A percentile compares a stretch with the other conserved stretches of the same genome.
Evolutionary conservation across 2,797 vertebrate species (phyloP).

Genomic region (Calcarius lapponicus): DNA sequence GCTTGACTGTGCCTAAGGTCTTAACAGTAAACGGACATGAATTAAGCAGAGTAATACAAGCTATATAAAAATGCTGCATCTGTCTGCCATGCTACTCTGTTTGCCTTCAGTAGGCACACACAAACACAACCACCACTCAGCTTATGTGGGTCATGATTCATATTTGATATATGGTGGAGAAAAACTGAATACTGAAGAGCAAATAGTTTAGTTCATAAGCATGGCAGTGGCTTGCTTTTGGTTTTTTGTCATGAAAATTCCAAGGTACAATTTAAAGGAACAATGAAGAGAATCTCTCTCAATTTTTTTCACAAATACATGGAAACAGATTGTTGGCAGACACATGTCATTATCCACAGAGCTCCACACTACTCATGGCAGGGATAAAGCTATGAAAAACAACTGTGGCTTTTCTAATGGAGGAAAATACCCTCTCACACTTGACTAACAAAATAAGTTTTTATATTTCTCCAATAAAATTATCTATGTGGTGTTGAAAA

Average conservation of each 20-base stretch:
- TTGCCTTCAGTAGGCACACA: background rate
- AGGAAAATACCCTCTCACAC: background rate
- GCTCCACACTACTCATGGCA: background rate
- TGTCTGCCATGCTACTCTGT: background rate
- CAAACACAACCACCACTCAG: background rate
- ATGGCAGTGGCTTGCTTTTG: background rate
- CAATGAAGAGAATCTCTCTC: background rate
- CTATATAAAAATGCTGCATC: slow-evolving; percentile 48
- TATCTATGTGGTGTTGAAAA: background rate
- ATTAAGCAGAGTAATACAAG: slow-evolving; percentile 54
- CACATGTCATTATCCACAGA: background rate
- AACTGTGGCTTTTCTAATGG: background rate
- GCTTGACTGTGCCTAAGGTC: slow-evolving; percentile 59
- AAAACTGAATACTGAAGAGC: background rate
- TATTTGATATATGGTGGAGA: background rate
- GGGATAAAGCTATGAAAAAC: background rate
- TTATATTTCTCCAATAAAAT: background rate
- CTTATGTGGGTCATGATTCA: background rate
- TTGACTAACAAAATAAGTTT: background rate
- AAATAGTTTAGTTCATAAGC: background rate
- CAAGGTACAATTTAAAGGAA: background rate
- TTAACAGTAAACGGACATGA: slow-evolving; percentile 59
- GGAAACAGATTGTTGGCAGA: background rate
- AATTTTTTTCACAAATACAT: background rate
- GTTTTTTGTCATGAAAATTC: background rate